These are phyloP conservation scores for Dermolepida albohirtum DNA, from an alignment of 2,888 invertebrate genomes.

Conservation along the genomic window DNA sequence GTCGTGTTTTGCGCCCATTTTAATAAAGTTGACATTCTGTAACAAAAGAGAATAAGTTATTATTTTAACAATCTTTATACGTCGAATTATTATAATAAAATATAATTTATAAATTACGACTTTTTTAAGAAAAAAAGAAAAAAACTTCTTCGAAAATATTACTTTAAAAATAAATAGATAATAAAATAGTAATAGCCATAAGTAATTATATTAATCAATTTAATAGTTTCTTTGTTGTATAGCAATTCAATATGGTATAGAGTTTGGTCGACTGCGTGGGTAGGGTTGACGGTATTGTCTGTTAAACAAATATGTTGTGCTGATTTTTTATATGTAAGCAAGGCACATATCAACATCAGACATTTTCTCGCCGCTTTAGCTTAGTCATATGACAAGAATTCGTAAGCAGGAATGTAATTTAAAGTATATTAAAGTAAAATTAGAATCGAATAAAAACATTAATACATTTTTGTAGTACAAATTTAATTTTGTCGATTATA, in stretches of 20 bases:
- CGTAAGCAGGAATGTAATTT: constrained; percentile 12
- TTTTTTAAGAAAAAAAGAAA: too few species aligned
- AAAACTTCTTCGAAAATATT: too few species aligned
- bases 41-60: constrained; percentile 46
- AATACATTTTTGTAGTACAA: too few species aligned
- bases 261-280: constrained; percentile 9
- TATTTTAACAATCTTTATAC: too few species aligned
- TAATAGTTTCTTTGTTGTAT: constrained; percentile 18
- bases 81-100: too few species aligned
- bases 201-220: not conserved
- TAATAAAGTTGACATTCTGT: constrained; percentile 64
- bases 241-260: constrained; percentile 7
- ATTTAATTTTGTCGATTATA: too few species aligned
- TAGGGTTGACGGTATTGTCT: constrained; percentile 4
- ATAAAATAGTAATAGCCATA: constrained; percentile 32
- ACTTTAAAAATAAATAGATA: constrained; percentile 2
- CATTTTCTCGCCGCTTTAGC: constrained; percentile 17
- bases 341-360: constrained; percentile 8
- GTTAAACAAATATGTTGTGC: constrained; percentile 2
- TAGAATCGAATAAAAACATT: too few species aligned
- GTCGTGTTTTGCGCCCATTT: constrained; percentile 66
- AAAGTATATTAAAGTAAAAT: too few species aligned
- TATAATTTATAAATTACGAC: too few species aligned
- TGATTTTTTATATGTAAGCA: constrained; percentile 10
- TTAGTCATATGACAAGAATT: constrained; percentile 33